Evolutionary conservation across 2,113 vertebrate species (phyloP).

Genomic region (Carassius carassius): DNA sequence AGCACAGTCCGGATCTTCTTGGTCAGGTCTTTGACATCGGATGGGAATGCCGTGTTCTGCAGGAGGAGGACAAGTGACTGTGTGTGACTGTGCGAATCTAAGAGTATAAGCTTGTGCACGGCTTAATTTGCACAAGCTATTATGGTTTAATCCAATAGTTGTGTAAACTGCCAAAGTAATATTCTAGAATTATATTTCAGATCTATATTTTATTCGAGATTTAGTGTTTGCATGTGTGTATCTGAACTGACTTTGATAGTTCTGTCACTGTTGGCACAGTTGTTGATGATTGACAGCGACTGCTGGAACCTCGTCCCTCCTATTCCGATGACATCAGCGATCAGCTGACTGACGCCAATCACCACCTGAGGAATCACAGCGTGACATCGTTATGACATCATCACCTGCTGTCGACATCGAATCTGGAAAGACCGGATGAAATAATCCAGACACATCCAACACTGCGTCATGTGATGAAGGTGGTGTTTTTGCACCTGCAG

Average conservation of each 20-base stretch:
- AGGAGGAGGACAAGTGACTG: not conserved
- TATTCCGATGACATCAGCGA: constrained; percentile 96
- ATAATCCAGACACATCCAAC: not conserved
- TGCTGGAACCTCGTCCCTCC: constrained; percentile 98
- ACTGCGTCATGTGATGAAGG: not conserved
- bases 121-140: no score
- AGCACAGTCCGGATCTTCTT: constrained; percentile 96
- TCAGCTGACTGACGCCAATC: constrained; percentile 97
- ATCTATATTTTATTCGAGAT: not conserved
- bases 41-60: constrained; percentile 94
- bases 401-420: not conserved
- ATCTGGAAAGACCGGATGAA: not conserved
- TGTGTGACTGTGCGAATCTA: not conserved
- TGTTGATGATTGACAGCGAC: constrained; percentile 97
- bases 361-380: constrained; percentile 81
- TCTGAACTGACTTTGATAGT: constrained; percentile 84
- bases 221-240: not conserved
- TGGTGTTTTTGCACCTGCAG: constrained; percentile 79
- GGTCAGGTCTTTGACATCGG: constrained; percentile 97
- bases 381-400: not conserved
- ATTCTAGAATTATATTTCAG: no score
- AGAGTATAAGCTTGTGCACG: no score
- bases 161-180: no score
- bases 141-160: no score
- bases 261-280: constrained; percentile 95